Evolutionary conservation across 2,888 invertebrate genomes (phyloP).

Genomic region (Melangyna quadrimaculata): DNA sequence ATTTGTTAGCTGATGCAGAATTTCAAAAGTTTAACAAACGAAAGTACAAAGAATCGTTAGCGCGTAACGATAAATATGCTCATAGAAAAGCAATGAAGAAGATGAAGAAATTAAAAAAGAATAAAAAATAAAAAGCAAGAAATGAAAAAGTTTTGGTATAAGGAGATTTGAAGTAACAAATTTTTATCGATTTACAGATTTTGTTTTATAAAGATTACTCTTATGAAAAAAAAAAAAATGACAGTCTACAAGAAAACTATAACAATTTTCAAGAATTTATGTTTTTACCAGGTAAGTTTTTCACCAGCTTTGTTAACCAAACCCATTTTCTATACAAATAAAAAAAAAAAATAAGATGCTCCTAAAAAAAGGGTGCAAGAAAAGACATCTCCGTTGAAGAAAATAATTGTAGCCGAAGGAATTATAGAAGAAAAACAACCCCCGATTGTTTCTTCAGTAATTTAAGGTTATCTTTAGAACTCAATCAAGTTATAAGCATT

Average conservation of each 20-base stretch:
- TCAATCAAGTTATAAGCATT: too few species aligned
- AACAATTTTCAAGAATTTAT: not conserved
- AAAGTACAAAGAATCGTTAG: constrained; percentile 89
- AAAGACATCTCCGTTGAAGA: too few species aligned
- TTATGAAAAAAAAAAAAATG: not conserved
- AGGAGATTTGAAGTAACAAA: too few species aligned
- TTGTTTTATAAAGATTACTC: not conserved
- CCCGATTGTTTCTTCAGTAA: too few species aligned
- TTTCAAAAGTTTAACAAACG: constrained; percentile 91
- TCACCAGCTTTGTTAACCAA: not conserved
- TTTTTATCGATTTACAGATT: not conserved
- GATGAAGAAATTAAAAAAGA: constrained; percentile 84
- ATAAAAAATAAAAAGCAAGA: constrained; percentile 73
- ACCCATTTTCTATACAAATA: too few species aligned
- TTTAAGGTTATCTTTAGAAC: too few species aligned
- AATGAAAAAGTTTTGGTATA: not conserved
- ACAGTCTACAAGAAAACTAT: not conserved
- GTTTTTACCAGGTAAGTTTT: not conserved
- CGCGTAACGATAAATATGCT: constrained; percentile 85
- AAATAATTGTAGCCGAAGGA: too few species aligned
- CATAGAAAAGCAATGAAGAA: constrained; percentile 89
- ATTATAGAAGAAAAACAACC: too few species aligned
- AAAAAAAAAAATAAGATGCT: too few species aligned
- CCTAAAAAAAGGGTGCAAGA: too few species aligned
- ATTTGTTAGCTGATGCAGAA: constrained; percentile 93